These are phyloP conservation scores for Lophius piscatorius DNA, from an alignment of 2,113 vertebrate species.

Conservation along the genomic window DNA sequence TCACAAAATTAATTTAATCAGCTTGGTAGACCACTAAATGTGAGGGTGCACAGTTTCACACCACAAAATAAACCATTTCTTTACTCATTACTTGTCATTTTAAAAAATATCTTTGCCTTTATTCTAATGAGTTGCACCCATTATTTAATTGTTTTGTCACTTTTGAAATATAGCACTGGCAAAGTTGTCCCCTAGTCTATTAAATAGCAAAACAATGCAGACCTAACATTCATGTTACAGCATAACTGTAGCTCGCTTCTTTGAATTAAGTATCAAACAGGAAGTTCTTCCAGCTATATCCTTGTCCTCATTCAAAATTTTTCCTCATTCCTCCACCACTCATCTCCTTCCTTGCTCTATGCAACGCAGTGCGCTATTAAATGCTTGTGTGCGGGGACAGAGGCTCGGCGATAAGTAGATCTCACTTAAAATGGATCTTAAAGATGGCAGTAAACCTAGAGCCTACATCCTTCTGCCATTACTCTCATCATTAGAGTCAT, in stretches of 20 bases:
- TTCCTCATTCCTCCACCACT: too few relatives aligned
- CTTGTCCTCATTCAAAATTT: neutral
- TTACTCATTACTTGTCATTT: constrained; percentile 17
- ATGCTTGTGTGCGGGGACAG: constrained; percentile 67
- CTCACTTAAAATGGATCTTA: constrained; percentile 77
- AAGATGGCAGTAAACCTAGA: constrained; percentile 78
- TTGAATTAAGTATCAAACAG: constrained; percentile 22
- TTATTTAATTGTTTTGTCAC: too few relatives aligned
- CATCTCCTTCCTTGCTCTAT: constrained; percentile 37
- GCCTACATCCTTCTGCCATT: constrained; percentile 55
- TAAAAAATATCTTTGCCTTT: constrained; percentile 12
- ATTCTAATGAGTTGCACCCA: neutral
- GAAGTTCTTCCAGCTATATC: constrained; percentile 17
- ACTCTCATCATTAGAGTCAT: constrained; percentile 82
- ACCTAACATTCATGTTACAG: constrained; percentile 1
- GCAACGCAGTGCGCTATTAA: constrained; percentile 65
- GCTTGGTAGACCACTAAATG: constrained; percentile 37
- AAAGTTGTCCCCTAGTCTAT: neutral
- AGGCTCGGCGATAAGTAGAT: constrained; percentile 73
- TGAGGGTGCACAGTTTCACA: constrained; percentile 26
- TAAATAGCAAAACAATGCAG: constrained; percentile 6
- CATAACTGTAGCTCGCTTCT: neutral
- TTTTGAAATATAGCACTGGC: neutral
- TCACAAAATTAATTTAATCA: constrained; percentile 67
- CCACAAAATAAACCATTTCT: constrained; percentile 37